These are phyloP conservation scores for Notiomystis cincta DNA, from an alignment of 2,113 vertebrate species.

Conservation along the genomic window DNA sequence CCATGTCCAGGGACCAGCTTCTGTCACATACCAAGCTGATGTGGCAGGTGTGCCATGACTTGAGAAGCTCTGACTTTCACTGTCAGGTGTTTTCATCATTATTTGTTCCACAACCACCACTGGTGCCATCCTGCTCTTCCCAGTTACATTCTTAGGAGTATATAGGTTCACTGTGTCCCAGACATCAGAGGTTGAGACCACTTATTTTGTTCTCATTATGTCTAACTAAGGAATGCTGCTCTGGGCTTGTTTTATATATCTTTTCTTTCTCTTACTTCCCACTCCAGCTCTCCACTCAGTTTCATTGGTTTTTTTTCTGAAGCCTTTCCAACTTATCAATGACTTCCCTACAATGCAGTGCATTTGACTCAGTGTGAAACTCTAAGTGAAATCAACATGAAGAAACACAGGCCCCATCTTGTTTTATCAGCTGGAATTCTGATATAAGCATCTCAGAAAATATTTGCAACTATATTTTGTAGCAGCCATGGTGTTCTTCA, in stretches of 20 bases:
- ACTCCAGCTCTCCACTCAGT: background rate
- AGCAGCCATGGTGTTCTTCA: background rate
- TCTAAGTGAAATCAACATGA: background rate
- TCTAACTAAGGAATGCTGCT: background rate
- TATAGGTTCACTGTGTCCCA: accelerated
- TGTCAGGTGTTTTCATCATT: background rate
- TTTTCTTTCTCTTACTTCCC: background rate
- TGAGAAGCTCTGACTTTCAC: background rate
- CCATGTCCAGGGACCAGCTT: background rate
- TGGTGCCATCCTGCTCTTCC: background rate
- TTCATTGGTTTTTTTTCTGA: background rate
- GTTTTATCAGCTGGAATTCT: background rate
- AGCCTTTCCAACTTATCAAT: background rate
- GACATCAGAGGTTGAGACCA: background rate
- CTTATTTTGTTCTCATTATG: background rate
- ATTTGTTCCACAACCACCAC: background rate
- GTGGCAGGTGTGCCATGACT: background rate
- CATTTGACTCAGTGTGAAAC: background rate
- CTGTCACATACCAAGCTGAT: background rate
- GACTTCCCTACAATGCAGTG: accelerated
- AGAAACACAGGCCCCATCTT: background rate
- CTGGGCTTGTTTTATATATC: background rate
- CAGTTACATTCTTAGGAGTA: background rate
- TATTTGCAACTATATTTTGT: background rate
- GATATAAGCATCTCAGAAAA: background rate